Base-by-base conservation (phyloP, 2,113 vertebrate species). In the Pteronura brasiliensis region DNA sequence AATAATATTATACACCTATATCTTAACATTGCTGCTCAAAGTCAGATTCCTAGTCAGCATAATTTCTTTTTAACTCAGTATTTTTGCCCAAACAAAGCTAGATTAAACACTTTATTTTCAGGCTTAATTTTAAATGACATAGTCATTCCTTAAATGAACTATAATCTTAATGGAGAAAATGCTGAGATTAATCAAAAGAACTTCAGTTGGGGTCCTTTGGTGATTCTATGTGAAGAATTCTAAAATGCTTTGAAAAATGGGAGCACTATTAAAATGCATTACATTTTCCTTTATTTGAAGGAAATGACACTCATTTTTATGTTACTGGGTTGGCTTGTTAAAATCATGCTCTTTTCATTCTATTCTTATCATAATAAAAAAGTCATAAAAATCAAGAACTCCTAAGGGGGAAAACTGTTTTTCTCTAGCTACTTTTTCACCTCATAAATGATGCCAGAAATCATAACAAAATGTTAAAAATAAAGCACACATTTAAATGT, bases 301-400 rank as follows among this genome's bases (percentile, higher is more conserved):
- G 10, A 67, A 88, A 76, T 36, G 36, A 57, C 29, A 93, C 36
- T 85, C 17, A 72, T 87, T 90, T 86, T 6, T 82, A 44, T 59
- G 47, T 93, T 63, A 15, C 7, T 89, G 3, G 49, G 44, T 74
- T 88, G 72, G 29, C 36, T 67, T 76, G 25, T 81, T 85, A 96
- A 63, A 93, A 80, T 87, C 18, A 65, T 77, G 7, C 31, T 57
- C 39, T 67, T 86, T 90, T 82, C 59, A 79, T 47, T 91, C 57
- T 92, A 52, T 65, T 85, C 29, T 5, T 83, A 47, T 44, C 25
- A 49, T 80, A 84, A 77, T 49, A 72, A 79, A 96, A 93, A 72
- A 93, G 20, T 71, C 76, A 65, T 49, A 82, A 83, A 83, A 96
- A 59, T 90, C 9, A 95, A 69, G 27, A 93, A 82, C 49, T 87